These are phyloP conservation scores for Mythimna lalbum DNA, from an alignment of 2,888 invertebrate species.

Conservation along the genomic window DNA sequence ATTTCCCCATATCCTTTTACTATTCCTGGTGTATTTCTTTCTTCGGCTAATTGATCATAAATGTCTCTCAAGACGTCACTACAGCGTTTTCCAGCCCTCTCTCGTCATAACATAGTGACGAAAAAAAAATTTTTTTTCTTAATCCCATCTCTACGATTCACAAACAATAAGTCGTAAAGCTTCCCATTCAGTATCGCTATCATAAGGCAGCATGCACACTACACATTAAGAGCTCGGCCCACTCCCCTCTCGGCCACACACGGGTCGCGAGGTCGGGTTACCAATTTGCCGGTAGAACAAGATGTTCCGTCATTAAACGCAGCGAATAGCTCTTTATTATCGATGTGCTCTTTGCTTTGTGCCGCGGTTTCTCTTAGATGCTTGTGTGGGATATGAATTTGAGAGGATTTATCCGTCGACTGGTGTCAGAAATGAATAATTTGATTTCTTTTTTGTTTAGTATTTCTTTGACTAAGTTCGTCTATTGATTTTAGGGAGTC, in stretches of 20 bases:
- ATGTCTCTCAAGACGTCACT: too few species aligned
- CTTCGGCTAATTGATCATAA: too few species aligned
- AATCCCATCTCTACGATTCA: not conserved
- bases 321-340: constrained; percentile 66
- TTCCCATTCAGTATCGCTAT: constrained; percentile 42
- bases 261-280: constrained; percentile 76
- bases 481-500: too few species aligned
- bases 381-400: constrained; percentile 11
- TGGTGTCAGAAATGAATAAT: not conserved
- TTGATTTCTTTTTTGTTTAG: too few species aligned
- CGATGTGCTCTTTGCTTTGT: constrained; percentile 52
- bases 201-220: constrained; percentile 51
- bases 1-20: too few species aligned
- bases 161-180: constrained; percentile 19
- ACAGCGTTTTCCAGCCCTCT: too few species aligned
- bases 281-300: constrained; percentile 81
- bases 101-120: too few species aligned
- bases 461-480: too few species aligned
- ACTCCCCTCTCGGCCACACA: constrained; percentile 54
- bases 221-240: constrained; percentile 54
- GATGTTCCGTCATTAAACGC: constrained; percentile 72
- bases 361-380: constrained; percentile 34
- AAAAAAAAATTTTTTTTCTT: too few species aligned
- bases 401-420: constrained; percentile 25
- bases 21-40: too few species aligned